These are phyloP conservation scores for Varanus salvator DNA, from an alignment of 2,113 vertebrate species.

Conservation along the genomic window DNA sequence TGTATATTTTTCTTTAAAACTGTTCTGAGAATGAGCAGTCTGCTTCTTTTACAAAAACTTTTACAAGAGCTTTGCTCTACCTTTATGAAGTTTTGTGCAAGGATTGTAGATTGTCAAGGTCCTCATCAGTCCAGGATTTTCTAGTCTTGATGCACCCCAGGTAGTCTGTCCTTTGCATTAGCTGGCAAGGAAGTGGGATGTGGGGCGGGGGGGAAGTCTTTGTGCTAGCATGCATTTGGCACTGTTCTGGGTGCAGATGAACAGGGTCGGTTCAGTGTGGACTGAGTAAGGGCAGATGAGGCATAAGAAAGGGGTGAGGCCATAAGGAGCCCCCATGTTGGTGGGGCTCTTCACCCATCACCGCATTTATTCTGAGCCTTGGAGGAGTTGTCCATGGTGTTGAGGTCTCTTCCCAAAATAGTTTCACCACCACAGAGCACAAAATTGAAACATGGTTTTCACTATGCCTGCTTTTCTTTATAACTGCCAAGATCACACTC, in stretches of 20 bases:
- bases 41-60: conserved; percentile 1
- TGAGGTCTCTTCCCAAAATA: too few relatives aligned
- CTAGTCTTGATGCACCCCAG: neutral
- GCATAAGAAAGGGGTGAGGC: too few relatives aligned
- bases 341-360: too few relatives aligned
- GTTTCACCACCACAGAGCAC: too few relatives aligned
- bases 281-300: neutral
- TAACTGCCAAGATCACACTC: too few relatives aligned
- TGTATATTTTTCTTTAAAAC: neutral
- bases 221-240: neutral
- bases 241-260: neutral
- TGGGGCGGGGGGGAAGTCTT: too few relatives aligned
- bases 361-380: too few relatives aligned
- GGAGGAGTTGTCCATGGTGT: too few relatives aligned
- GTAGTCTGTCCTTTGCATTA: neutral
- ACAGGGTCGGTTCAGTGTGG: neutral
- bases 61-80: neutral
- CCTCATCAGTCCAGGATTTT: neutral
- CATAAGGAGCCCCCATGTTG: neutral
- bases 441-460: too few relatives aligned
- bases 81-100: conserved; percentile 31
- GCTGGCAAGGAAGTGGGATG: neutral
- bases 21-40: neutral
- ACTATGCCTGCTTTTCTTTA: too few relatives aligned
- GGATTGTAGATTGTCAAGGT: conserved; percentile 26